Evolutionary conservation across 2,888 invertebrate species (phyloP), one percentile per base, ranked within the genome.

Genomic region (Balanococcus diminutus): DNA sequence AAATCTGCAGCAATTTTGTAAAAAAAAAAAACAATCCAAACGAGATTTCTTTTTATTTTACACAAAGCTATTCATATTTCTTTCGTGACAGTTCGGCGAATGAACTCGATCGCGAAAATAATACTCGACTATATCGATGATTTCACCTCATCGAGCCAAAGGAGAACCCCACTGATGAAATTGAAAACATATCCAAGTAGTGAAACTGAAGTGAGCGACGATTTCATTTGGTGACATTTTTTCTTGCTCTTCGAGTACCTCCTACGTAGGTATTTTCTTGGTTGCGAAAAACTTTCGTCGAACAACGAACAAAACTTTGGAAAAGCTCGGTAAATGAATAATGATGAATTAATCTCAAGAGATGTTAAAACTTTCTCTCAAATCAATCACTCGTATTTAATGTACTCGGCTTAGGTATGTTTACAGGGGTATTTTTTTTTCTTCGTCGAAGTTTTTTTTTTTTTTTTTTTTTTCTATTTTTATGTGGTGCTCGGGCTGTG

Each of bases 261-360:
- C n/a, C n/a, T n/a, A n/a, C n/a, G n/a, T n/a, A 11, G 56, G 56
- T 32, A 25, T 72, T 72, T 67, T 72, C 28, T 72, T 72, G 16
- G 8, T 28, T 28, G 72, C n/a, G 72, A 32, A 72, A 72, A 72
- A 28, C 32, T 72, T 72, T 28, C 72, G 25, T 16, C 72, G 31
- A 72, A 72, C 72, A 72, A 31, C n/a, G 72, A 32, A 32, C 32
- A 5, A n/a, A 72, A 72, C 72, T 72, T 32, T n/a, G 72, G 31
- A 72, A 72, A 31, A 72, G 32, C 32, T 72, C 25, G 11, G 72
- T 72, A 72, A 72, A 72, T 72, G 72, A 72, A 72, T 72, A 72
- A 72, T 72, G 72, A 72, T 72, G 72, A 72, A 72, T 72, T 72
- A 72, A 72, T 72, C 72, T 72, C 72, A 72, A 72, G 72, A 72